Evolutionary conservation across 2,113 vertebrate genomes (phyloP).

Genomic region (Microcebus murinus): DNA sequence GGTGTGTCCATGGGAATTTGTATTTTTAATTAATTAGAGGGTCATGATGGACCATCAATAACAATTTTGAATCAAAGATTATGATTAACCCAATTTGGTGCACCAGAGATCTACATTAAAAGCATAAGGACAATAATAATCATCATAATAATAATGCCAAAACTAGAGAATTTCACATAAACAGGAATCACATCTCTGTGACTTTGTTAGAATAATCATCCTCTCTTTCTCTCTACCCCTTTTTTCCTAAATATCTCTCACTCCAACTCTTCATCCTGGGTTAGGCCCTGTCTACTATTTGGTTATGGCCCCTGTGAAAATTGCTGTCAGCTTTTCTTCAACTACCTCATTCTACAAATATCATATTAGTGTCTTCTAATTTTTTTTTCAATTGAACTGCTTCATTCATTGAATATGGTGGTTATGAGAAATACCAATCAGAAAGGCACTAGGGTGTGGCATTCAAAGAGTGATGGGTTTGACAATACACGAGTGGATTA

Average conservation of each 20-base stretch:
- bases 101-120: not conserved
- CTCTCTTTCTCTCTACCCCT: not conserved
- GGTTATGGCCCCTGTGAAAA: not conserved
- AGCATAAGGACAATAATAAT: not conserved
- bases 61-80: not conserved
- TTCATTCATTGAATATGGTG: not conserved
- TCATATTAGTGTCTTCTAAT: not conserved
- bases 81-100: not conserved
- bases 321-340: not conserved
- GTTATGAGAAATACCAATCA: not conserved
- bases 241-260: not conserved
- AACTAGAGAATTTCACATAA: not conserved
- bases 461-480: not conserved
- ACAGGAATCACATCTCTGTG: not conserved
- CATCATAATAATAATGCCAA: not conserved
- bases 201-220: not conserved
- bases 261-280: not conserved
- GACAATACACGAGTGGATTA: no score
- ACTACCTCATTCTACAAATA: not conserved
- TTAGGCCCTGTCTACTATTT: accelerated
- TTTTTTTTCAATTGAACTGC: not conserved
- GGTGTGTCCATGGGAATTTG: not conserved
- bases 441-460: not conserved
- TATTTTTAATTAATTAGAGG: not conserved
- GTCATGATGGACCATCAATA: not conserved